A percentile compares a stretch with the other conserved stretches of the same genome.
Evolutionary conservation across 2,888 invertebrate genomes (phyloP).

Genomic region (Eristalinus sepulchralis): DNA sequence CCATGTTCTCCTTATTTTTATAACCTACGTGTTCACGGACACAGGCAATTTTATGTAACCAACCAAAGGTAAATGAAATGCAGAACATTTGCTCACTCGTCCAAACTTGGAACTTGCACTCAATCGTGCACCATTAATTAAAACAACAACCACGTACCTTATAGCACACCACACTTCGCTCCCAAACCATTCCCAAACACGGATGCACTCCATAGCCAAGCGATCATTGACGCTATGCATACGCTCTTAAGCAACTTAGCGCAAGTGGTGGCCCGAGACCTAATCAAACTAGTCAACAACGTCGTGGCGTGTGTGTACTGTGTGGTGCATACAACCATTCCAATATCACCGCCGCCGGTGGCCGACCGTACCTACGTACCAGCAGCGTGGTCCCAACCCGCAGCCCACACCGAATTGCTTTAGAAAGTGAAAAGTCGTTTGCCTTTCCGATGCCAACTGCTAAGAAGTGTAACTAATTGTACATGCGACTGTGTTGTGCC

Average conservation of each 20-base stretch:
- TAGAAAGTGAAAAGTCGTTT: constrained; percentile 61
- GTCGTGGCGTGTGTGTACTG: background rate
- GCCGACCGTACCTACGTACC: constrained; percentile 8
- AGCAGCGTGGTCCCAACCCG: background rate
- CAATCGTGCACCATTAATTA: constrained; percentile 37
- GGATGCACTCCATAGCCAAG: background rate
- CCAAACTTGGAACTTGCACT: constrained; percentile 8
- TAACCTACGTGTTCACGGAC: background rate
- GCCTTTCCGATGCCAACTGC: constrained; percentile 37
- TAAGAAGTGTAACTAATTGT: constrained; percentile 56
- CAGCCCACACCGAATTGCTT: constrained; percentile 2
- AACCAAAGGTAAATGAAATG: background rate
- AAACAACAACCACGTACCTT: constrained; percentile 32
- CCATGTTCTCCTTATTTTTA: background rate
- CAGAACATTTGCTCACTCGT: background rate
- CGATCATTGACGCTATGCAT: constrained; percentile 16
- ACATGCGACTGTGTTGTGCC: constrained; percentile 15
- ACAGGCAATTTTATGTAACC: background rate
- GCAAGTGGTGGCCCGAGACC: constrained; percentile 11
- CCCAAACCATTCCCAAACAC: background rate
- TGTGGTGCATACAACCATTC: background rate
- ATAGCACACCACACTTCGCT: constrained; percentile 33
- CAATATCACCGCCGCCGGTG: background rate
- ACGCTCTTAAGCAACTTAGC: constrained; percentile 5
- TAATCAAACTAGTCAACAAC: constrained; percentile 21